phyloP scores from a whole-genome alignment of 2,888 invertebrate genomes.

The Pachymerium ferrugineum region DNA sequence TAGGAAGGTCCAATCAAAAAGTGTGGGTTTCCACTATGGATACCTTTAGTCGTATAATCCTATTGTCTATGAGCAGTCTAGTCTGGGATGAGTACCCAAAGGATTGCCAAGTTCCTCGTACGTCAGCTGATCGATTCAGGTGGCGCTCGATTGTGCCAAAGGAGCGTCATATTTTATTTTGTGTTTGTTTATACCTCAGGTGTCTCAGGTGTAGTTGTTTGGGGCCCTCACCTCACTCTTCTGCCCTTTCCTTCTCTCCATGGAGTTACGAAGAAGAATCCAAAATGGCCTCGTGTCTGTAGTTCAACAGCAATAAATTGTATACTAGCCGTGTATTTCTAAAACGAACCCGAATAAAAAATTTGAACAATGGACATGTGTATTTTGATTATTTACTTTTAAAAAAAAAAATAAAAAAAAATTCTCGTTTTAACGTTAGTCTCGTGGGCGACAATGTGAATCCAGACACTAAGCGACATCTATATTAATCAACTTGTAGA shows the following conservation, averaged over 20 bases:
- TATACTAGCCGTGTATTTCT: constrained; percentile 31
- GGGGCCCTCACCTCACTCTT: constrained; percentile 15
- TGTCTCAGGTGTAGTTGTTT: constrained; percentile 21
- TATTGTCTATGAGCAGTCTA: constrained; percentile 14
- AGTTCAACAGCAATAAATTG: constrained; percentile 31
- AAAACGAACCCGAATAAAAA: constrained; percentile 13
- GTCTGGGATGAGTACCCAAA: constrained; percentile 15
- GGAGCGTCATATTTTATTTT: background rate
- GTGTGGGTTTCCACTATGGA: too few relatives aligned
- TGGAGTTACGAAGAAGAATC: constrained; percentile 15
- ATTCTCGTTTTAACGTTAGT: too few relatives aligned
- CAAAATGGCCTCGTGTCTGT: constrained; percentile 30
- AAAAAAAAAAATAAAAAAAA: too few relatives aligned
- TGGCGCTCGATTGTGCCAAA: constrained; percentile 21
- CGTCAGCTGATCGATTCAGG: constrained; percentile 15
- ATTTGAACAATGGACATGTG: background rate
- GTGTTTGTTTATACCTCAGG: constrained; percentile 13
- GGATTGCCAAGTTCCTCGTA: constrained; percentile 18
- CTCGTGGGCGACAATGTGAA: too few relatives aligned
- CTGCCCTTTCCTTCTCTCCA: constrained; percentile 3
- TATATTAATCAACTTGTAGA: too few relatives aligned
- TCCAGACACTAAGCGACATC: too few relatives aligned
- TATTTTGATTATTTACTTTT: too few relatives aligned
- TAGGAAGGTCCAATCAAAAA: background rate
- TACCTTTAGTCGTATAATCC: background rate